Conservation (phyloP, 1,140 invertebrate genomes). For the Aphis craccivora region DNA sequence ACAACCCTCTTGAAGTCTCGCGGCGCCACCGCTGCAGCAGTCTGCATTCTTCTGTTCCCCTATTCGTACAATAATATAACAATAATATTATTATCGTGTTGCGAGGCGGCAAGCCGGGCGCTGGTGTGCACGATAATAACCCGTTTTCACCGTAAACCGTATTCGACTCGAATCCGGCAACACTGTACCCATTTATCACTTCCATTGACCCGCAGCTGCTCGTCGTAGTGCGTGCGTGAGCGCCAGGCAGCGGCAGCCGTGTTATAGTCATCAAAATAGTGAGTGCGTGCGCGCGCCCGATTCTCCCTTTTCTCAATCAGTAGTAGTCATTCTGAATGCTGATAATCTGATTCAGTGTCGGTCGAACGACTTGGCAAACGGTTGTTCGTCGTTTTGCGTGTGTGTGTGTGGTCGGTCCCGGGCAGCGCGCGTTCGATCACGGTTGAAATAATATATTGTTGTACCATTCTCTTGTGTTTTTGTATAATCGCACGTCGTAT, state of each 20-base stretch:
- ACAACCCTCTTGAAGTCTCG: neutral
- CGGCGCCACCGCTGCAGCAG: too few species aligned
- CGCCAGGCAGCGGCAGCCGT: neutral
- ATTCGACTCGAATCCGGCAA: neutral
- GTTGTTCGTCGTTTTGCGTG: neutral
- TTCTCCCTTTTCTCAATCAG: conserved; percentile 25
- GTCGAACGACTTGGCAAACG: neutral
- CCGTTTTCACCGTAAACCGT: neutral
- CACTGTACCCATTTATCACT: conserved; percentile 20
- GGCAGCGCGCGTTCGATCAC: neutral
- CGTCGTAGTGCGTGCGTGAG: neutral
- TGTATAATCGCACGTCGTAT: neutral
- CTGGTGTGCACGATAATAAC: neutral
- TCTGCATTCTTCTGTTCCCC: too few species aligned
- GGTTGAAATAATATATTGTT: neutral
- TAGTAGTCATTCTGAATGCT: conserved; percentile 3
- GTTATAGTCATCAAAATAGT: neutral
- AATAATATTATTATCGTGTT: neutral
- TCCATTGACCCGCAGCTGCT: conserved; percentile 23
- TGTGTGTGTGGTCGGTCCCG: neutral
- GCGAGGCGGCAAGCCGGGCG: too few species aligned
- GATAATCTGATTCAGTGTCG: conserved; percentile 37
- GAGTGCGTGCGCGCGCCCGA: neutral
- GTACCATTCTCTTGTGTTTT: neutral
- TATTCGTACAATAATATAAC: neutral